These are phyloP conservation scores for Nesogale talazaci DNA, from an alignment of 2,113 vertebrate genomes.

Conservation along the genomic window DNA sequence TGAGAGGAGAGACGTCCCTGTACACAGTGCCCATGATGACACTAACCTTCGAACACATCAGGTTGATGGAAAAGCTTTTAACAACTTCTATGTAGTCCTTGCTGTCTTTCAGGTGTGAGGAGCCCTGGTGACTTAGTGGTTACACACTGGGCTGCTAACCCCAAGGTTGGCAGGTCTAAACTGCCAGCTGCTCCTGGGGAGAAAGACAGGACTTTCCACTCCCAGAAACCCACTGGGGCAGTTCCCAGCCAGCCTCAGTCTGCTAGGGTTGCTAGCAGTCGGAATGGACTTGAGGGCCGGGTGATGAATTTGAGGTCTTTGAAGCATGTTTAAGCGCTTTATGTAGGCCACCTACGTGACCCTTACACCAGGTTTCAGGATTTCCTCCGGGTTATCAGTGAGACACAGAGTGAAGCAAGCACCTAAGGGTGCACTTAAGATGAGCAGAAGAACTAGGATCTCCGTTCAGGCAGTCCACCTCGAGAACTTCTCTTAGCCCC, in stretches of 20 bases:
- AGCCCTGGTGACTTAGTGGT: too few species aligned
- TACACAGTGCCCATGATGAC: not conserved
- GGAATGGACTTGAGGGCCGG: too few species aligned
- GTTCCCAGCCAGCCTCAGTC: too few species aligned
- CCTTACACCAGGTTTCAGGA: conserved; percentile 52
- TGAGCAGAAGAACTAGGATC: conserved; percentile 42
- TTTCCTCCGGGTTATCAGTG: conserved; percentile 60
- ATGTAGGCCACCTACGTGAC: conserved; percentile 36
- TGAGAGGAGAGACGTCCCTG: conserved; percentile 64
- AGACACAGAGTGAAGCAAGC: conserved; percentile 47
- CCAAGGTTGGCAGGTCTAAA: too few species aligned
- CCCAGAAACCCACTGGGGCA: too few species aligned
- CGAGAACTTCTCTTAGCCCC: conserved; percentile 34
- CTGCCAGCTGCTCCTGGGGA: too few species aligned
- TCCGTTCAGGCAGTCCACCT: conserved; percentile 32
- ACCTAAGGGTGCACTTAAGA: not conserved
- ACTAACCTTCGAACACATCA: conserved; percentile 28
- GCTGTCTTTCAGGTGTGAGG: conserved; percentile 29
- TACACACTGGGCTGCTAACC: too few species aligned
- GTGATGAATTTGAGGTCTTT: too few species aligned
- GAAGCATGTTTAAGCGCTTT: conserved; percentile 21
- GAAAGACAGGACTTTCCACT: too few species aligned
- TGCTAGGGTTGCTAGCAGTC: too few species aligned
- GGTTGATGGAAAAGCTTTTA: conserved; percentile 17
- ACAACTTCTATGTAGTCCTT: conserved; percentile 14